These are phyloP conservation scores for Marmota flaviventris DNA, from an alignment of 2,113 vertebrate genomes.

Conservation along the genomic window DNA sequence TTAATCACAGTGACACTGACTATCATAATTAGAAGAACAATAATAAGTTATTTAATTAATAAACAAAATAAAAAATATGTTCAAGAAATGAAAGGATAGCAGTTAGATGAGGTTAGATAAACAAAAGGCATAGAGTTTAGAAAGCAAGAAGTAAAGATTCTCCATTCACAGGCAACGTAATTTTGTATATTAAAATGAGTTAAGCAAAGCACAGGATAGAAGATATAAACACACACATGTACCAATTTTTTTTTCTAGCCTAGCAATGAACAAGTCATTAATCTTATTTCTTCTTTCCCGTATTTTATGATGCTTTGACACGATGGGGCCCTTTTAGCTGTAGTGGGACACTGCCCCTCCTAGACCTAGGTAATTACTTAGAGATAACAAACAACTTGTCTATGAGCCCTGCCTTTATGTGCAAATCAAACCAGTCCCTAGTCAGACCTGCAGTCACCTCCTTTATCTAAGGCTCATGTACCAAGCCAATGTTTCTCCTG, in stretches of 20 bases:
- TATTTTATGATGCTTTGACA: background rate
- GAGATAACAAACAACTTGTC: background rate
- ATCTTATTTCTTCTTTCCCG: background rate
- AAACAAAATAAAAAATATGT: background rate
- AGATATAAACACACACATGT: background rate
- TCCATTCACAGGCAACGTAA: background rate
- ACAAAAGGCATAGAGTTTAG: background rate
- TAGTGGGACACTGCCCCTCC: background rate
- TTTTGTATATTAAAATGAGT: background rate
- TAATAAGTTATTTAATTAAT: constrained; percentile 17
- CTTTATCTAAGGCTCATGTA: background rate
- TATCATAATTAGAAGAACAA: background rate
- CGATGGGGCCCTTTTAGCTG: background rate
- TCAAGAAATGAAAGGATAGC: background rate
- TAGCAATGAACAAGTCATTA: background rate
- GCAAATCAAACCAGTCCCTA: background rate
- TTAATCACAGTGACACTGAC: background rate
- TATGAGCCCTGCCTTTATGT: background rate
- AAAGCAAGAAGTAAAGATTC: background rate
- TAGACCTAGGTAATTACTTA: background rate
- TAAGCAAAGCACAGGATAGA: background rate
- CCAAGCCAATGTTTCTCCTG: background rate
- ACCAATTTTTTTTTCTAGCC: background rate
- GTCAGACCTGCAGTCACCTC: too few species aligned
- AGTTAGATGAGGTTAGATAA: background rate